These are phyloP conservation scores for Geococcyx californianus DNA, from an alignment of 2,113 vertebrate genomes.

Conservation along the genomic window DNA sequence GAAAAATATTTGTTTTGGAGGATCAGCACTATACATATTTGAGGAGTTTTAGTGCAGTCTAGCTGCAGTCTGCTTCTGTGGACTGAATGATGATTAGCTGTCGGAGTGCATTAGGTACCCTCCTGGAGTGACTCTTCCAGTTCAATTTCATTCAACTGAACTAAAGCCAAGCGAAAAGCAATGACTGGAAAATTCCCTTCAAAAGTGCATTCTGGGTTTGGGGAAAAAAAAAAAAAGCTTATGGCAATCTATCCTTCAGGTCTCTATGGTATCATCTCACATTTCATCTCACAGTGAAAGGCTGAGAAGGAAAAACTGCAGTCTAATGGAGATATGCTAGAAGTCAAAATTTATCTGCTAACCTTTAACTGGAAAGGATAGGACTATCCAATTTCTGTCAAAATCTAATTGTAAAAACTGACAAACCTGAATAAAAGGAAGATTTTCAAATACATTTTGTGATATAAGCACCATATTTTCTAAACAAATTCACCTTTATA, in stretches of 20 bases:
- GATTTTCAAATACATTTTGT: background rate
- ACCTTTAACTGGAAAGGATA: background rate
- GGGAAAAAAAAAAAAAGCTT: background rate
- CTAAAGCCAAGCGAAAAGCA: background rate
- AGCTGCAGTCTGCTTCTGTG: background rate
- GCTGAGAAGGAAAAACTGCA: background rate
- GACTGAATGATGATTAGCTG: background rate
- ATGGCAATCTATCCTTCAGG: background rate
- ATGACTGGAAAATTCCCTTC: background rate
- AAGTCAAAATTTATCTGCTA: background rate
- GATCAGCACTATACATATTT: background rate
- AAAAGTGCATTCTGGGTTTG: background rate
- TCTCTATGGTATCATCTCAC: background rate
- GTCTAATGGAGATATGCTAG: background rate
- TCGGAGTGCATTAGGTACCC: background rate
- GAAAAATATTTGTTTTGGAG: background rate
- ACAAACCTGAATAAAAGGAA: background rate
- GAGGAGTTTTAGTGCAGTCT: background rate
- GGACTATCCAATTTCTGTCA: background rate
- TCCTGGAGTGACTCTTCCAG: background rate
- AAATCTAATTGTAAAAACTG: background rate
- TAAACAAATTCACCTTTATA: background rate
- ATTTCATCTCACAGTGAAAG: background rate
- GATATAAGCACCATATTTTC: background rate
- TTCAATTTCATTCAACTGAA: background rate